phyloP scores from a whole-genome alignment of 2,113 vertebrate species.

The Saguinus imperator region DNA sequence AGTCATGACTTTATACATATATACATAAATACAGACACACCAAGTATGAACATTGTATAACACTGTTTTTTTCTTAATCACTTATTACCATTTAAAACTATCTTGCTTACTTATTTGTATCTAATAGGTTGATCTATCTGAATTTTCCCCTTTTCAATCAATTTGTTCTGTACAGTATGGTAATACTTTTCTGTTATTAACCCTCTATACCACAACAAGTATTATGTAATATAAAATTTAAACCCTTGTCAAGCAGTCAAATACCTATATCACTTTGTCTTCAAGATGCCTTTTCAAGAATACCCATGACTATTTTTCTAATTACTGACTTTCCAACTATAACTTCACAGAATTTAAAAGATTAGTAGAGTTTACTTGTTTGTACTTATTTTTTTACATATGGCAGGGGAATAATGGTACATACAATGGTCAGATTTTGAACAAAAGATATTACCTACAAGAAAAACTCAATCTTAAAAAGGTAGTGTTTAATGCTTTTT shows the following conservation, averaged over 20 bases:
- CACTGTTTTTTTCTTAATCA: neutral
- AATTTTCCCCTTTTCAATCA: neutral
- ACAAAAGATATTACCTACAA: neutral
- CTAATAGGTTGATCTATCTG: neutral
- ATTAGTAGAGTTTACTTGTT: neutral
- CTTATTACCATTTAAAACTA: slow-evolving; percentile 8
- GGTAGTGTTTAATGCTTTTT: neutral
- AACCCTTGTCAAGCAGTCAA: slow-evolving; percentile 34
- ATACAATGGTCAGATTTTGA: neutral
- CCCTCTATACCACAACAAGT: slow-evolving; percentile 18
- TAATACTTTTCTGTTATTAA: neutral
- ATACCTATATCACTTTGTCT: neutral
- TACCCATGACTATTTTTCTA: neutral
- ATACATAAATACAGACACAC: neutral
- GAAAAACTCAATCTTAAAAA: neutral
- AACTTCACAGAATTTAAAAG: neutral
- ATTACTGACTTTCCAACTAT: slow-evolving; percentile 12
- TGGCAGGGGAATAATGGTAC: neutral
- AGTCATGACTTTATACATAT: neutral
- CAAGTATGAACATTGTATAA: neutral
- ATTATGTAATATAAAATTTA: slow-evolving; percentile 29
- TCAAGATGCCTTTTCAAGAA: neutral
- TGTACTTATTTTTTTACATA: slow-evolving; percentile 2
- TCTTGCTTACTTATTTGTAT: neutral
- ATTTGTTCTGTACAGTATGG: neutral